phyloP scores from a whole-genome alignment of 2,888 invertebrate genomes.

The Notodromas monacha region DNA sequence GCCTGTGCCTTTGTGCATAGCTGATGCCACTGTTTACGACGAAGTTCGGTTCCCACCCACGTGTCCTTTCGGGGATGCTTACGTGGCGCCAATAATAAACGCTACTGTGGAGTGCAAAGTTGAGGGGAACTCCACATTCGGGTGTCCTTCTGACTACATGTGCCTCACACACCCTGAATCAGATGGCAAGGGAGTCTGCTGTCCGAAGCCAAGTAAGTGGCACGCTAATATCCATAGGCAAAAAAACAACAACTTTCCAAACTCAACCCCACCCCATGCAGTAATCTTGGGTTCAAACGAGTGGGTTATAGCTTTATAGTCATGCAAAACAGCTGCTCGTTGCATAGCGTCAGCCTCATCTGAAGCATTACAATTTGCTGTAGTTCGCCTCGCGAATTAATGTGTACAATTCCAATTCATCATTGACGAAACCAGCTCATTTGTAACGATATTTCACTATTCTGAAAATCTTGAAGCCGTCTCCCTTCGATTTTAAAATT shows the following conservation, averaged over 20 bases:
- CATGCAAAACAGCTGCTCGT: too few relatives aligned
- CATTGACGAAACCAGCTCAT: too few relatives aligned
- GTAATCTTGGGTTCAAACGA: slow-evolving; percentile 12
- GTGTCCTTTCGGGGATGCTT: slow-evolving; percentile 13
- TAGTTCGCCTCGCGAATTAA: too few relatives aligned
- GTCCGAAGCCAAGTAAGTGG: slow-evolving; percentile 9
- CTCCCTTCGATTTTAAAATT: too few relatives aligned
- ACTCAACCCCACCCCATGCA: too few relatives aligned
- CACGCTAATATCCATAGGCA: background rate
- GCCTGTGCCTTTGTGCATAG: slow-evolving; percentile 38
- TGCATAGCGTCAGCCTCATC: too few relatives aligned
- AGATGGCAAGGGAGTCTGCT: slow-evolving; percentile 10
- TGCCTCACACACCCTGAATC: slow-evolving; percentile 11
- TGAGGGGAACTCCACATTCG: slow-evolving; percentile 10
- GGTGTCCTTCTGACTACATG: slow-evolving; percentile 13
- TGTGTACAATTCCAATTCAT: too few relatives aligned
- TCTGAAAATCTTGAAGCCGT: too few relatives aligned
- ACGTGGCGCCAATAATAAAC: slow-evolving; percentile 12
- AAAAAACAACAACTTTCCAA: too few relatives aligned
- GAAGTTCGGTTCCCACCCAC: slow-evolving; percentile 2
- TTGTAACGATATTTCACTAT: too few relatives aligned
- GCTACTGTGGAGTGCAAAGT: slow-evolving; percentile 12
- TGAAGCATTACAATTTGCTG: too few relatives aligned
- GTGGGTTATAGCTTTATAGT: too few relatives aligned
- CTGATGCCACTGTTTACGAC: background rate